Base-by-base conservation (phyloP, 2,888 invertebrate genomes). In the Smittia sp. region DNA sequence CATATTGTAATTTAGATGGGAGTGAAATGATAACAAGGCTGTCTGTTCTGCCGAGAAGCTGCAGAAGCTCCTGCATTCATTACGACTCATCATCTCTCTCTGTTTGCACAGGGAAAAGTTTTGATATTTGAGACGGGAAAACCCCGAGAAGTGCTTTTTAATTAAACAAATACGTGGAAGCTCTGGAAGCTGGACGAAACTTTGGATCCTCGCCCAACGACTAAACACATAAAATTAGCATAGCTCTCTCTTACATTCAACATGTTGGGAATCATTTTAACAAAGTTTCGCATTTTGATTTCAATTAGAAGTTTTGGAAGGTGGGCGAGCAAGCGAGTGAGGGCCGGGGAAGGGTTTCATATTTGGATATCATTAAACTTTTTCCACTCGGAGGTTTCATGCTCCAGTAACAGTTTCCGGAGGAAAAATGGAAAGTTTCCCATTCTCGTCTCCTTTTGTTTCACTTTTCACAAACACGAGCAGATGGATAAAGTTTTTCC, bases 1-100 rank as follows among this genome's bases (percentile, higher is more conserved):
- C 68, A 68, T 46, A 52, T 68, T 68, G 46, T 68, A 68, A 68
- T 68, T 68, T 68, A 68, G 68, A 68, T 68, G 46, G 68, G 38
- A 38, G 38, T 18, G 22, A 13, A 68, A 46, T 46, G 68, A 68
- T 68, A 68, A 68, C 68, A 25, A 68, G 25, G 38, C 66, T 38
- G 25, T 65, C 25, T 65, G 65, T 24, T 65, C 38, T 13, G 1
- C 13, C 11, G 7, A 9, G 7, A 9, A 9, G 7, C 11, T 39
- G 7, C 39, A 39, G 39, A 9, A 39, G 7, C 11, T 39, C 39
- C 39, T 39, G 39, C 39, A 39, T 39, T 9, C 39, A 39, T 39
- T 39, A 39, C 39, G n/a, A n/a, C n/a, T n/a, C n/a, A n/a, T n/a
- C n/a, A n/a, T n/a, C n/a, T n/a, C n/a, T n/a, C n/a, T n/a, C n/a